Base-by-base conservation (phyloP, 2,888 invertebrate genomes). In the Rotaria magnacalcarata region DNA sequence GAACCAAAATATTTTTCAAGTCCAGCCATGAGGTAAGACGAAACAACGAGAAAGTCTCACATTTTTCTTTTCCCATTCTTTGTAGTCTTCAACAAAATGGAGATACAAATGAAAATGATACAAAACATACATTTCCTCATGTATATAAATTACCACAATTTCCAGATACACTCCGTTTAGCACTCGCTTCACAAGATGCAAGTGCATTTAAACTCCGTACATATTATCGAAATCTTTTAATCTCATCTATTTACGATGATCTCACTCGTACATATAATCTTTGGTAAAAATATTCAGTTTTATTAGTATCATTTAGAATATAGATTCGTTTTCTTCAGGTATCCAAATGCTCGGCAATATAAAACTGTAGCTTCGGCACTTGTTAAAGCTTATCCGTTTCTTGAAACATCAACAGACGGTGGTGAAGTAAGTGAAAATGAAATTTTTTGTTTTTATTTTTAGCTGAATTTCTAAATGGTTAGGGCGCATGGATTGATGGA, bases 61-160 rank as follows among this genome's bases (percentile, higher is more conserved):
- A 50, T 80, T 5, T 47, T 43, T 19, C 4, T 47, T 80, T 8
- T 47, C 47, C 21, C 24, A 2, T 47, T 47, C 16, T 47, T 11
- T 24, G 47, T 24, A 80, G 80, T 47, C 2, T 10, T 47, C 34
- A 41, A 80, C 80, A 80, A 80, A 80, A 80, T 80, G 43, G 43
- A 47, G 80, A 80, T 47, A 47, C 47, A 14, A 47, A 47, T 47
- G 80, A 80, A 80, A 43, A 80, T 47, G 80, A 80, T 47, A n/a
- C 80, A 10, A 80, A 80, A 80, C 80, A 80, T 80, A 47, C 80
- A 80, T 80, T 80, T 80, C 80, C 80, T 47, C 80, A 80, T 80
- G 47, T 80, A 43, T 80, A 80, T 80, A 43, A 80, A 80, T 47
- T 80, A 80, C 80, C 80, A 47, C 47, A 43, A 80, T 80, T 80